phyloP scores from a whole-genome alignment of 2,113 vertebrate species.

The Otolemur garnettii region DNA sequence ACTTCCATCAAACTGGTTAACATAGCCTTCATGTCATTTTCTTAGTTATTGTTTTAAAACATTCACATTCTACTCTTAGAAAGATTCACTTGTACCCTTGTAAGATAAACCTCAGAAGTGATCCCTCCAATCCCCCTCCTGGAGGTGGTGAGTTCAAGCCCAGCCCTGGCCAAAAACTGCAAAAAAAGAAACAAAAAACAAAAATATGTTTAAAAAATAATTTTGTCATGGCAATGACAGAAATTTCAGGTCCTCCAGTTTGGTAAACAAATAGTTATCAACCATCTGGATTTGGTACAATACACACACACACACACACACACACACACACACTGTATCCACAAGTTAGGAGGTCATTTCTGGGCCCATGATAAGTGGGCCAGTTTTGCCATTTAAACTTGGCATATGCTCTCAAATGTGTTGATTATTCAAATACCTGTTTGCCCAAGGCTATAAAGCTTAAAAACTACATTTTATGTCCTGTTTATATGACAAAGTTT shows the following conservation, averaged over 20 bases:
- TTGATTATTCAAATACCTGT: conserved; percentile 76
- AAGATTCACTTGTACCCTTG: too few species aligned
- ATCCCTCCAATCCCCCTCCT: too few species aligned
- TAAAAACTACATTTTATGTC: conserved; percentile 73
- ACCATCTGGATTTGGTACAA: background rate
- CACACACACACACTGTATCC: background rate
- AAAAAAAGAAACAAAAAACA: too few species aligned
- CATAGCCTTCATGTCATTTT: too few species aligned
- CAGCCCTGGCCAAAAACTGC: too few species aligned
- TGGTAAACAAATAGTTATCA: background rate
- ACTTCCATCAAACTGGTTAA: too few species aligned
- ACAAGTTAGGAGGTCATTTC: conserved; percentile 1
- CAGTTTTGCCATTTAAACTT: conserved; percentile 67
- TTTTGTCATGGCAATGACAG: background rate
- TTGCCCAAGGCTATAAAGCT: conserved; percentile 69
- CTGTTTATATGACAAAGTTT: conserved; percentile 71
- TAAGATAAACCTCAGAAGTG: too few species aligned
- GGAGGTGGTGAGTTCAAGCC: too few species aligned
- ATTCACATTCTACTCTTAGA: too few species aligned
- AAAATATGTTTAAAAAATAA: background rate
- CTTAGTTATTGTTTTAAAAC: too few species aligned
- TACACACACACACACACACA: background rate
- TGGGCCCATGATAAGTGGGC: background rate
- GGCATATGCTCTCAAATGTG: conserved; percentile 49
- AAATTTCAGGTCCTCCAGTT: background rate